Conservation (phyloP, 2,888 invertebrate species). For the Chymomyza amoena region DNA sequence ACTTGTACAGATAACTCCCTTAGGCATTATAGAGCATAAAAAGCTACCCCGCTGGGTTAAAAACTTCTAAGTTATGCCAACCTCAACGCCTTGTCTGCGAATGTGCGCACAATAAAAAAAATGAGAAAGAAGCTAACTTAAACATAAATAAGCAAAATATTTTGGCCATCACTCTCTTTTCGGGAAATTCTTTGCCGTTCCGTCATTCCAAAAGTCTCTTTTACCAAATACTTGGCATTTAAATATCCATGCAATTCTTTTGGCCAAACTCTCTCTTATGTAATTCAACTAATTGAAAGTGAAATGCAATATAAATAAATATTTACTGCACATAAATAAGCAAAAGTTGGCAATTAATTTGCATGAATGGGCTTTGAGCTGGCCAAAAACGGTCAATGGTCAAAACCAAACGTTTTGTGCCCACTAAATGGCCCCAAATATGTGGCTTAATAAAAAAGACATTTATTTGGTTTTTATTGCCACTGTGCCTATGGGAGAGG, state of each 20-base stretch:
- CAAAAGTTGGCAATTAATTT: conserved; percentile 38
- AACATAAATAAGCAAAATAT: not conserved
- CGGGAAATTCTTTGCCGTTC: conserved; percentile 28
- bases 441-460: conserved; percentile 3
- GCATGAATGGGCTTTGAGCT: conserved; percentile 52
- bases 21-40: not conserved
- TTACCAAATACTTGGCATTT: not conserved
- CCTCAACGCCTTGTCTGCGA: conserved; percentile 57
- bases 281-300: not conserved
- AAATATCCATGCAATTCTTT: not conserved
- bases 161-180: not conserved
- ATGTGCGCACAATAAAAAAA: conserved; percentile 23
- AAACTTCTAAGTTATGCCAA: conserved; percentile 40
- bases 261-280: not conserved
- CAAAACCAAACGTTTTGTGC: conserved; percentile 58
- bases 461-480: conserved; percentile 14
- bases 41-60: not conserved
- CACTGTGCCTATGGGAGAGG: conserved; percentile 3
- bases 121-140: conserved; percentile 7
- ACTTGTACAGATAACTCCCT: not conserved
- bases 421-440: conserved; percentile 45
- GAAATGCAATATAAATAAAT: not conserved
- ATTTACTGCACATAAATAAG: not conserved
- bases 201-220: not conserved
- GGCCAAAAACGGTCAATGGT: conserved; percentile 46